Evolutionary conservation across 1,140 invertebrate genomes (phyloP).

Genomic region (Zelostemma sp.): DNA sequence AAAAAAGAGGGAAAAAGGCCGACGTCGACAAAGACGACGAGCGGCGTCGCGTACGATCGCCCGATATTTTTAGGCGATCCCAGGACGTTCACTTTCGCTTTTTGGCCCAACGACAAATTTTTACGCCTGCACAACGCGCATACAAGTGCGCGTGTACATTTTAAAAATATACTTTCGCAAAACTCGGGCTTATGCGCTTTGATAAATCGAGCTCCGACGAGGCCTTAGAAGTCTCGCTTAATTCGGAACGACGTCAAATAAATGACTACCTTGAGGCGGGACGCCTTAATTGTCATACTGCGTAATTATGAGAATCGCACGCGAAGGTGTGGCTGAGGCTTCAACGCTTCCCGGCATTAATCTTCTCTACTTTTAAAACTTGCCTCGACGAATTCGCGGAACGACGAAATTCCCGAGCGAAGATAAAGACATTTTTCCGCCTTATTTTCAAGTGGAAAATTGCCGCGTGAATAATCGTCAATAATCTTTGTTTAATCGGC

Average conservation of each 20-base stretch:
- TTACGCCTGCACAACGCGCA: constrained; percentile 45
- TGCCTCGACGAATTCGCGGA: background rate
- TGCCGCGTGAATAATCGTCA: too few species aligned
- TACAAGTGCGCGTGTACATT: constrained; percentile 42
- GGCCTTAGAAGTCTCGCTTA: constrained; percentile 48
- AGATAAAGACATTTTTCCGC: too few species aligned
- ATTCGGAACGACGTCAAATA: constrained; percentile 50
- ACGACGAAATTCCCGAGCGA: background rate
- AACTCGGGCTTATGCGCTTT: constrained; percentile 55
- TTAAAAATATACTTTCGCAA: constrained; percentile 57
- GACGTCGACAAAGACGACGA: constrained; percentile 7
- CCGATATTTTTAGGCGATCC: constrained; percentile 63
- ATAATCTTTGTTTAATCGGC: too few species aligned
- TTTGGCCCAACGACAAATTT: constrained; percentile 66
- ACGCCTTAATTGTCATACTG: constrained; percentile 50
- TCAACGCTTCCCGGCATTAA: background rate
- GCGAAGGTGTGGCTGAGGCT: background rate
- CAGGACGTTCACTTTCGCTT: constrained; percentile 61
- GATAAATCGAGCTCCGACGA: constrained; percentile 53
- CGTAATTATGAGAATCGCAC: constrained; percentile 24
- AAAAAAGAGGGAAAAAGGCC: constrained; percentile 8
- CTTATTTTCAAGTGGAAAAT: too few species aligned
- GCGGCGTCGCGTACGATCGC: constrained; percentile 36
- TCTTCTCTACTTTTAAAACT: background rate
- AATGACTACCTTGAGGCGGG: constrained; percentile 49